These are phyloP conservation scores for rat (Rattus norvegicus) DNA, from an alignment of 2,113 vertebrate species.

Conservation along the genomic window DNA sequence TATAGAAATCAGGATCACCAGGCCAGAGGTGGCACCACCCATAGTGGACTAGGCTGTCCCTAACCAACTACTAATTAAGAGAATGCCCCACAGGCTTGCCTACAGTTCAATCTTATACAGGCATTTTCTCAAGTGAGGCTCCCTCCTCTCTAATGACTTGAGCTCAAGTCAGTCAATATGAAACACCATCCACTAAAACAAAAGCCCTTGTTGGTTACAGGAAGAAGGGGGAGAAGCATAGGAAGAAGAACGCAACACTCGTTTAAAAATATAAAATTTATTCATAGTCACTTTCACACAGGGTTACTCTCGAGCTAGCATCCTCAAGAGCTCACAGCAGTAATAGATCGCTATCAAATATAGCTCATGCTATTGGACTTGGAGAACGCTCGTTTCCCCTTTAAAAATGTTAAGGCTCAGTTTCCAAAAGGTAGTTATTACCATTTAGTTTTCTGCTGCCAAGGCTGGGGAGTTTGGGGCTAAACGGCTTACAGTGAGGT, in stretches of 20 bases:
- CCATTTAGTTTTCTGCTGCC: conserved; percentile 54
- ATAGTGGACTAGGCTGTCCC: neutral
- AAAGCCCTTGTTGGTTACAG: neutral
- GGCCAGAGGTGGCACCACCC: neutral
- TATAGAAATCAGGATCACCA: neutral
- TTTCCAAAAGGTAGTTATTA: conserved; percentile 68
- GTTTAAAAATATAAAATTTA: conserved; percentile 90
- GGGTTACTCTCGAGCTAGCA: neutral
- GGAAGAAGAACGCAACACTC: conserved; percentile 63
- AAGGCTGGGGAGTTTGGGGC: conserved; percentile 12
- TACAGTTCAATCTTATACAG: neutral
- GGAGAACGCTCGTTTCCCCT: conserved; percentile 47
- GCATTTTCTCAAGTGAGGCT: neutral
- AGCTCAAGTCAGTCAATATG: neutral
- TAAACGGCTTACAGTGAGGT: neutral
- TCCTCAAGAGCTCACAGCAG: neutral
- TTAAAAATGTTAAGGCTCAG: conserved; percentile 80
- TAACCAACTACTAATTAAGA: neutral
- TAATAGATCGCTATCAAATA: conserved; percentile 42
- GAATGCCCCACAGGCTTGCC: neutral
- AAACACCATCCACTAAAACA: neutral
- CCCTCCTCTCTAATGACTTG: neutral
- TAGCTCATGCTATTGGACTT: conserved; percentile 41
- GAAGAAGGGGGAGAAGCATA: neutral
- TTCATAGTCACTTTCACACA: conserved; percentile 81